Base-by-base conservation (phyloP, 2,113 vertebrate genomes). In the Paradoxurus hermaphroditus region DNA sequence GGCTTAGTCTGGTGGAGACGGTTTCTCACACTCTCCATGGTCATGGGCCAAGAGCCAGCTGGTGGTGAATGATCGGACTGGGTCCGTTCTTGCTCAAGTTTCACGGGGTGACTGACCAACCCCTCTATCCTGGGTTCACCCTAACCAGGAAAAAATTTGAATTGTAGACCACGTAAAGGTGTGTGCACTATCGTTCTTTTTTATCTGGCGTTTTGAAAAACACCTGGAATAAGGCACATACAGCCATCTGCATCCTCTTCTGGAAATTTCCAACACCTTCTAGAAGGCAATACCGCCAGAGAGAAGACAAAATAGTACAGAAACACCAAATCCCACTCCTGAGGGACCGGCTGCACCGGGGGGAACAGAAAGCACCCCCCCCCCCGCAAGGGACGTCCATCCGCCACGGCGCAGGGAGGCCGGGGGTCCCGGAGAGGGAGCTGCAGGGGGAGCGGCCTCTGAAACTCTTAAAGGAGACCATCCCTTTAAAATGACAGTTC, bases 361-460 rank as follows among this genome's bases (percentile, higher is more conserved):
- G 4, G n/a, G 25, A 4, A 34, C 5, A 34, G 27, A 19, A 82
- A 46, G 49, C 56, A 59, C 8, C 9, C 6, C 41, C 5, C 18
- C 21, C 3, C 5, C 68, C 7, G 4, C 4, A 2, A 0, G 23
- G 34, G 41, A 6, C 1, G 1, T 18, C 34, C 3, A 18, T 0
- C 16, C 15, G n/a, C 25, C 53, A 23, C 1, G 5, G 53, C 0
- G 1, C 5, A 25, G 10, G 49, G 7, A 16, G 44, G 10, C 1
- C 59, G 9, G 65, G 18, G 39, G 0, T 46, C 75, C 15, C 4
- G 13, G 3, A n/a, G 14, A 65, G 27, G 2, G n/a, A 36, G 34
- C 31, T 1, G 53, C 0, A 4, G 12, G 16, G 21, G 56, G 12
- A n/a, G 10, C 2, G 8, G 46, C 19, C 68, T 41, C 56, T 7